Evolutionary conservation across 2,888 invertebrate genomes (phyloP).

Genomic region (Ligdia adustata): DNA sequence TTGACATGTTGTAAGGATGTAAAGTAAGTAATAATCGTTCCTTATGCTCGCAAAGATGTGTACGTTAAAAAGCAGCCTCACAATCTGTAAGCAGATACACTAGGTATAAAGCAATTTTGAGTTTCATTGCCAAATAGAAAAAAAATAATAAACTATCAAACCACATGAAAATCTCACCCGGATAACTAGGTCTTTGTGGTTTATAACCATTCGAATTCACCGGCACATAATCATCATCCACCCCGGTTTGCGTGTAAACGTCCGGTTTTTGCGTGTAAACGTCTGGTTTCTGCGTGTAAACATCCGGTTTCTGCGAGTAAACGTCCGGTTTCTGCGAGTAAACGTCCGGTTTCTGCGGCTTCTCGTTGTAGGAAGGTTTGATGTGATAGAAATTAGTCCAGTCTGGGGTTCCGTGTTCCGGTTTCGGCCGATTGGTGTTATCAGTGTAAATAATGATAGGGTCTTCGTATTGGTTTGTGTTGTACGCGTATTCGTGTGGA

Average conservation of each 20-base stretch:
- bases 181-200: constrained; percentile 69
- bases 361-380: constrained; percentile 78
- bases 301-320: background rate
- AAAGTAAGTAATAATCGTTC: no score
- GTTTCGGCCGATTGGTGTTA: constrained; percentile 62
- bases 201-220: constrained; percentile 55
- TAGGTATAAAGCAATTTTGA: no score
- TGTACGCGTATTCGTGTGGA: constrained; percentile 77
- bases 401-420: constrained; percentile 47
- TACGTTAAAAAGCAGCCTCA: no score
- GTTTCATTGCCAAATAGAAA: constrained; percentile 39
- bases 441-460: constrained; percentile 79
- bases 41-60: no score
- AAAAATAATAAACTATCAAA: constrained; percentile 33
- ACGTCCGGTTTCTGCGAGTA: background rate
- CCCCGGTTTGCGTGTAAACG: constrained; percentile 43
- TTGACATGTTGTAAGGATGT: no score
- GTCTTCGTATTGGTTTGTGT: constrained; percentile 76
- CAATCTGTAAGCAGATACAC: no score
- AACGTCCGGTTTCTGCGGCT: constrained; percentile 12
- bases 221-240: constrained; percentile 78
- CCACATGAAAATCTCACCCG: constrained; percentile 65
- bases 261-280: constrained; percentile 30
- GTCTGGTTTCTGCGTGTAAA: constrained; percentile 13
- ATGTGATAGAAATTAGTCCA: constrained; percentile 70